These are phyloP conservation scores for Sphenopsis melanotis DNA, from an alignment of 2,797 vertebrate species.

Conservation along the genomic window DNA sequence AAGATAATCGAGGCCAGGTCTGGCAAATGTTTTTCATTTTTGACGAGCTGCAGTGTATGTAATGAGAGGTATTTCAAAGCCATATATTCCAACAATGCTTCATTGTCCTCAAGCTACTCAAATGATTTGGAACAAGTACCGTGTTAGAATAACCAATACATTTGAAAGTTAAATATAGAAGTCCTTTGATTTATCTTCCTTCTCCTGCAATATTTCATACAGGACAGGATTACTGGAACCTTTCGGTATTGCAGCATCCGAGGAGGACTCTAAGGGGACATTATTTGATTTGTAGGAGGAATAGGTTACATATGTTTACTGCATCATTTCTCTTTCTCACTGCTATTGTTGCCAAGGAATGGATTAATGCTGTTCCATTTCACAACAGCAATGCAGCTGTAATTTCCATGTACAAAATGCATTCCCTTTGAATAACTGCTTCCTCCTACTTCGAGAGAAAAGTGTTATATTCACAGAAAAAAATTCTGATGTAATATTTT, in stretches of 20 bases:
- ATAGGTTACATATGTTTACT: background rate
- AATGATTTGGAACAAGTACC: background rate
- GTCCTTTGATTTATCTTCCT: background rate
- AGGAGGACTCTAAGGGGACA: background rate
- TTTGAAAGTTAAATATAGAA: background rate
- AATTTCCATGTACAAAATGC: constrained; percentile 4
- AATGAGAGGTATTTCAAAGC: background rate
- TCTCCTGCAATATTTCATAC: background rate
- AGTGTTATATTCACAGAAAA: background rate
- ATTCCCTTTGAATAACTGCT: background rate
- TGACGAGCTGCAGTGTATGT: background rate
- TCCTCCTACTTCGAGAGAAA: background rate
- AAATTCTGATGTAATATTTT: background rate
- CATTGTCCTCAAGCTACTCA: background rate
- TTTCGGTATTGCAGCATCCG: background rate
- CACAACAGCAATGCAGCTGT: background rate
- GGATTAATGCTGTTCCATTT: constrained; percentile 6
- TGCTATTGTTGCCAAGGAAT: constrained; percentile 19
- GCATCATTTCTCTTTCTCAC: background rate
- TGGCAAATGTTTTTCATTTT: background rate
- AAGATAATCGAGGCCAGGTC: background rate
- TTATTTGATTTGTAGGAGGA: constrained; percentile 13
- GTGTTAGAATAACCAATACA: background rate
- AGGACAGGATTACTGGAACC: background rate
- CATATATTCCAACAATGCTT: background rate